These are phyloP conservation scores for Notolabrus celidotus DNA, from an alignment of 2,797 vertebrate species.

Conservation along the genomic window DNA sequence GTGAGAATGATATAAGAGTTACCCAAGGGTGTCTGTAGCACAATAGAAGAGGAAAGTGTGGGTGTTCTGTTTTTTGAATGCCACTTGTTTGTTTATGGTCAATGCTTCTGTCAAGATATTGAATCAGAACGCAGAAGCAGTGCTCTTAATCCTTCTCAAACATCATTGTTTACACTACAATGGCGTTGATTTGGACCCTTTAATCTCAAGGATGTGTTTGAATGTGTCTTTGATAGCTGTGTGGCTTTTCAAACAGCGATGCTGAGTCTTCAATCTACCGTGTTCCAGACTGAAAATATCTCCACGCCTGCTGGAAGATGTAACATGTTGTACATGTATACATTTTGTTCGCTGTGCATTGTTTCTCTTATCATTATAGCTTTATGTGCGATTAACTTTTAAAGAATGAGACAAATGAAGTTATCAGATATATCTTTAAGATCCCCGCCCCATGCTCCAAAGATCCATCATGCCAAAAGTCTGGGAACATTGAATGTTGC, in stretches of 20 bases:
- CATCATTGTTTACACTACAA: neutral
- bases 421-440: too few species aligned
- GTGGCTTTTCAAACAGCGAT: too few species aligned
- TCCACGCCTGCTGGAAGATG: neutral
- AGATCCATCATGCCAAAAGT: too few species aligned
- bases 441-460: too few species aligned
- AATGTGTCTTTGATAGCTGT: neutral
- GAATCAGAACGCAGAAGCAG: neutral
- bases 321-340: too few species aligned
- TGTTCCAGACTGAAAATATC: neutral
- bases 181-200: neutral
- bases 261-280: neutral
- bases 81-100: slow-evolving; percentile 9
- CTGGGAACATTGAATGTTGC: too few species aligned
- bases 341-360: too few species aligned
- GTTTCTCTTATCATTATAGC: too few species aligned
- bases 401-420: too few species aligned
- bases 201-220: neutral
- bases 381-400: too few species aligned
- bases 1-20: slow-evolving; percentile 43
- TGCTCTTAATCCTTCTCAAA: neutral
- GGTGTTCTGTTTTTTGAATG: slow-evolving; percentile 50
- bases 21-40: slow-evolving; percentile 34
- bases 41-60: slow-evolving; percentile 32
- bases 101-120: slow-evolving; percentile 7